phyloP scores from a whole-genome alignment of 2,888 invertebrate species.

The Nipponacmea schrenckii region DNA sequence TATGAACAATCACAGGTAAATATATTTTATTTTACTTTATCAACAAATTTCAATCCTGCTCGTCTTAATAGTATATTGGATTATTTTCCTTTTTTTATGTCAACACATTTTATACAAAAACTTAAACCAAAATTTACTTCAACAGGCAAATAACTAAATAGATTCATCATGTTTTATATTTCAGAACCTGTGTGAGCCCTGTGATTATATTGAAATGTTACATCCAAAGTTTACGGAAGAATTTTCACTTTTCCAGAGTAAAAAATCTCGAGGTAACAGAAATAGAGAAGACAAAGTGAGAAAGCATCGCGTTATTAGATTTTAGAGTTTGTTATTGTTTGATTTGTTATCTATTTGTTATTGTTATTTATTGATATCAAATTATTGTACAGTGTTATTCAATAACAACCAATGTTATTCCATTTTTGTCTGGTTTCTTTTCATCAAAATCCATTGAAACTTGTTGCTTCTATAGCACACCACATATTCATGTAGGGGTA shows the following conservation, averaged over 20 bases:
- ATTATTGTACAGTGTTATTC: too few relatives aligned
- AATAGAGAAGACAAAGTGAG: not conserved
- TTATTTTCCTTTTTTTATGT: too few relatives aligned
- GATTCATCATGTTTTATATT: conserved; percentile 7
- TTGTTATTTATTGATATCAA: too few relatives aligned
- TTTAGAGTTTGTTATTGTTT: not conserved
- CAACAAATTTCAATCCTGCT: not conserved
- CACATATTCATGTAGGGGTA: too few relatives aligned
- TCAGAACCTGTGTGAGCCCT: conserved; percentile 77
- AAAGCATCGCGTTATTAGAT: not conserved
- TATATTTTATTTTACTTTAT: not conserved
- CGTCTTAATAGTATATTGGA: too few relatives aligned
- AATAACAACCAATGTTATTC: too few relatives aligned
- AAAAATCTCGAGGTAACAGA: conserved; percentile 8
- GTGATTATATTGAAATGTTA: conserved; percentile 83
- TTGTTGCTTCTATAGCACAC: too few relatives aligned
- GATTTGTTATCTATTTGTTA: not conserved
- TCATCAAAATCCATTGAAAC: too few relatives aligned
- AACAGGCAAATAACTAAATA: too few relatives aligned
- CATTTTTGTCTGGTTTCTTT: too few relatives aligned
- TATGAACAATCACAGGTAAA: conserved; percentile 72
- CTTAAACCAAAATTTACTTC: too few relatives aligned
- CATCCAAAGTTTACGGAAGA: conserved; percentile 80
- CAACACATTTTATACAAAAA: too few relatives aligned
- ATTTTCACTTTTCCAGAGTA: conserved; percentile 66